Base-by-base conservation (phyloP, 1,140 invertebrate genomes). In the Hormaphis cornu region DNA sequence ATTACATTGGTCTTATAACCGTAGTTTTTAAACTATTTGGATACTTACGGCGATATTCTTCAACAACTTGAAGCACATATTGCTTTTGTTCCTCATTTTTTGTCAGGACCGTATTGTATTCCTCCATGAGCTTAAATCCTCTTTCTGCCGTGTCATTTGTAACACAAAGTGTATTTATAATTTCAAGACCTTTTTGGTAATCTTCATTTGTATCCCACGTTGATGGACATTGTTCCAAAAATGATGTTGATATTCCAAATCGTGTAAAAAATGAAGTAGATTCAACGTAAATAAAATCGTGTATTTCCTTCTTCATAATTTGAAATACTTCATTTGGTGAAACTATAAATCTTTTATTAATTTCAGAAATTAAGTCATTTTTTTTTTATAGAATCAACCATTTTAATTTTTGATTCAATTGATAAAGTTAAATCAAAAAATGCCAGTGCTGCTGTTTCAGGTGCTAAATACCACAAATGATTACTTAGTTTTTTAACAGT, bases 401-500 rank as follows among this genome's bases (percentile, higher is more conserved):
- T 46, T 46, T 46, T 46, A 5, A 12, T 8, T 46, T 46, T 46
- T 5, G 5, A 5, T 46, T 6, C 37, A 14, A 28, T 5, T 5
- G 30, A 14, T 10, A 66, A 3, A 14, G 22, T 22, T 10, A 14
- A 24, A 46, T 66, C 61, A 66, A 66, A 66, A 20, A 66, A 66
- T 14, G 37, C 7, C 2, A 66, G 37, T 3, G 6, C 61, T 44
- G 44, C 61, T 20, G n/a, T 6, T 46, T 66, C 61, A 24, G 61
- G 6, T 24, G n/a, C 46, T 26, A 66, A 46, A 33, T 66, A 66
- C 42, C 61, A 66, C n/a, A 66, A 46, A 24, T 37, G 22, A 10
- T n/a, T 33, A 10, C 22, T n/a, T 20, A 76, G 73, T 54, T 75
- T 76, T 8, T 35, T 35, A 3, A 58, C 30, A 20, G 30, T 16